Evolutionary conservation across 2,113 vertebrate genomes (phyloP), one percentile per base, ranked within the genome.

Genomic region (Dunckerocampus dactyliophorus): DNA sequence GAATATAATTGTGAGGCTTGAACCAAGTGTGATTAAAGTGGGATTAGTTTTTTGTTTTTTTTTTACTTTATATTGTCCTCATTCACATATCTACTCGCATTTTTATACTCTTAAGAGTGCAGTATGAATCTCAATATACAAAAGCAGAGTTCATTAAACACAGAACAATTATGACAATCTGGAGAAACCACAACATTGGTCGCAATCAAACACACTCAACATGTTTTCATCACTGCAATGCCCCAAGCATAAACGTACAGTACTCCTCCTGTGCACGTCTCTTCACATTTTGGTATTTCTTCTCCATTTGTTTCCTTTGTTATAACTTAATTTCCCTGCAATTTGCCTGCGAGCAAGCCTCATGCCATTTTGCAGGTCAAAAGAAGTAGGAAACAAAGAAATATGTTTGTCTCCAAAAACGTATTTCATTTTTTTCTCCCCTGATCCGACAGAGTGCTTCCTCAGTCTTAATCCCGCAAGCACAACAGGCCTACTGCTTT

Each of bases 281-380:
- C 1, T 65, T 84, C 82, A 72, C 66, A 78, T 75, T 67, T 76
- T 76, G 70, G 20, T 66, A 59, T 57, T 75, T 74, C 68, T 60
- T 58, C 79, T 78, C 75, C 58, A 79, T 87, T 75, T 80, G 61
- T 82, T 83, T 85, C 24, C 77, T 68, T 77, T 55, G 65, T 72
- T 79, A 63, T 69, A 48, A 69, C 76, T 82, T 74, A 47, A 69
- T 80, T 82, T 72, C 52, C 55, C 49, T 53, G 47, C 66, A 62
- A 79, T 79, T 72, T 75, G 67, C 74, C 67, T 80, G 74, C 78
- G 65, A 67, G 79, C 71, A 74, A 77, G 68, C 57, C 60, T 62
- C 34, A 67, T 75, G 63, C 59, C 71, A 79, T 79, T 80, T 74
- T 67, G 39, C 24, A 37, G 42, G 28, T 51, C 47, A 47, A 64